Evolutionary conservation across 1,140 invertebrate genomes (phyloP), one percentile per base, ranked within the genome.

Genomic region (Papilio xuthus): DNA sequence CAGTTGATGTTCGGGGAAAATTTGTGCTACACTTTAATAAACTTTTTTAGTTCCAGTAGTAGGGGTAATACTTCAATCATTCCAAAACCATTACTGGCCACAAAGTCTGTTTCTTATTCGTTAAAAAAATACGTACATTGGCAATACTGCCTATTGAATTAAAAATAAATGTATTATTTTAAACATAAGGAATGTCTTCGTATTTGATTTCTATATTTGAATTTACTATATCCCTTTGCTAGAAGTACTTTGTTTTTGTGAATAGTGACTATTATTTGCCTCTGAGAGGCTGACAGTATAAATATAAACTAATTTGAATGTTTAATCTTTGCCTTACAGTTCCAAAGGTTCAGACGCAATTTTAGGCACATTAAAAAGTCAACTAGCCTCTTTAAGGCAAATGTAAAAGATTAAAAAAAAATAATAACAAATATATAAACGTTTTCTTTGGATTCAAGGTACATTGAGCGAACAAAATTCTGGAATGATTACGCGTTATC

Each of bases 401-500:
- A 28, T 60, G 10, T 60, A 23, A 20, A 56, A n/a, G 18, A 2
- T n/a, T 20, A 20, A 8, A n/a, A 0, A 56, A 26, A 67, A 28
- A 67, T 15, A 26, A 4, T 18, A 18, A 63, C 60, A 63, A 63
- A 26, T 23, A 60, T 28, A 28, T 13, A 75, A n/a, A n/a, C n/a
- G n/a, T n/a, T n/a, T 75, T 75, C n/a, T 18, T 63, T 71, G 15
- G 56, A 56, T 77, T 76, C 4, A 47, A 74, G 41, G 15, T 69
- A 80, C 63, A 78, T 76, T 73, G 72, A 74, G 42, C 76, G 78
- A 60, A 71, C 26, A 47, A 44, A 69, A 69, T 72, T 77, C 74
- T 67, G 37, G 28, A 41, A 47, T 44, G 47, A 56, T 53, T 77
- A 77, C 28, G 12, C 10, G 18, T 69, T 32, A 74, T 82, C 79